A percentile compares a stretch with the other conserved stretches of the same genome.
Evolutionary conservation across 2,797 vertebrate species (phyloP).

Genomic region (Scolopax bukidnonensis): DNA sequence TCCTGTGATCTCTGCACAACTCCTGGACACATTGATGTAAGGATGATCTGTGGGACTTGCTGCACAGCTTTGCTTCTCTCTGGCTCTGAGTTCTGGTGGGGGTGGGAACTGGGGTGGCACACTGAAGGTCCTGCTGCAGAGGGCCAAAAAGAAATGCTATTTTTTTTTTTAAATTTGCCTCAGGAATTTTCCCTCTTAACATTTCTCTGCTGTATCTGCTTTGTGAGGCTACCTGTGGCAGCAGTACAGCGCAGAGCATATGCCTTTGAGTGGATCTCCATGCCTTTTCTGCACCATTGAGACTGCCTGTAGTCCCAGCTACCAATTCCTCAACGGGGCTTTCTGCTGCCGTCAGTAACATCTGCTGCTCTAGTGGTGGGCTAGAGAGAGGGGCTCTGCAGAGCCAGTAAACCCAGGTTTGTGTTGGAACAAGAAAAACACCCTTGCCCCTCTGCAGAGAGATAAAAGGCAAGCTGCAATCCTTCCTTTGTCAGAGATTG

Average conservation of each 20-base stretch:
- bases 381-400: background rate
- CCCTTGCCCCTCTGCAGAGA: background rate
- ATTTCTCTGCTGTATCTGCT: accelerated
- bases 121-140: background rate
- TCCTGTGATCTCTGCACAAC: background rate
- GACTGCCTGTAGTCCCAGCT: background rate
- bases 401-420: background rate
- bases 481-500: background rate
- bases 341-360: background rate
- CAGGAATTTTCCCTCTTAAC: background rate
- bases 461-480: background rate
- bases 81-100: background rate
- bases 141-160: background rate
- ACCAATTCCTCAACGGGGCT: background rate
- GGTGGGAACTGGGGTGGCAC: background rate
- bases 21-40: accelerated
- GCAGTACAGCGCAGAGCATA: background rate
- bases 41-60: background rate
- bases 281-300: background rate
- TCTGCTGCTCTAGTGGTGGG: background rate
- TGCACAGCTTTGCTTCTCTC: background rate
- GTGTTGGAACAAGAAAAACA: background rate
- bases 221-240: background rate
- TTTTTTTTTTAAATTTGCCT: background rate
- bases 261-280: background rate